Percentiles rank a stretch among this genome's conserved stretches.
Conservation (phyloP, 2,888 invertebrate species). For the Orthonevra nobilis region DNA sequence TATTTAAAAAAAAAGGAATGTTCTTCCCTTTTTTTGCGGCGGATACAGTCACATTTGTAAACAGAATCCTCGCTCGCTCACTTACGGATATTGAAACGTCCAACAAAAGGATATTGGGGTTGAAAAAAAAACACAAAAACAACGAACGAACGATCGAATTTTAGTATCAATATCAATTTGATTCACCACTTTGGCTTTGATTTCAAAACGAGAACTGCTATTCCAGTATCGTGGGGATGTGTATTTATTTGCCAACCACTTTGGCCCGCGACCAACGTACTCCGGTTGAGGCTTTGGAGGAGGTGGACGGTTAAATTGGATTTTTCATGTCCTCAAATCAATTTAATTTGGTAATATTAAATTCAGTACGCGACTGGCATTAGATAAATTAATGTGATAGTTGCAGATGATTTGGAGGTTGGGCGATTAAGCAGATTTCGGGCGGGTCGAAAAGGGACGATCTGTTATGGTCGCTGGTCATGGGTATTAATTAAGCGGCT, state of each 20-base stretch:
- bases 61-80: slow-evolving; percentile 27
- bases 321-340: slow-evolving; percentile 49
- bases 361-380: slow-evolving; percentile 8
- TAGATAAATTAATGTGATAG: slow-evolving; percentile 48
- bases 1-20: too few relatives aligned
- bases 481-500: slow-evolving; percentile 8
- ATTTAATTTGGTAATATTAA: slow-evolving; percentile 54
- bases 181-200: slow-evolving; percentile 20
- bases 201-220: slow-evolving; percentile 47
- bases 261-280: slow-evolving; percentile 31
- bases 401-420: slow-evolving; percentile 40
- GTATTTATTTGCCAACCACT: slow-evolving; percentile 55
- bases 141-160: slow-evolving; percentile 1
- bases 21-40: neutral
- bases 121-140: too few relatives aligned
- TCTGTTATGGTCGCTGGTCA: slow-evolving; percentile 13
- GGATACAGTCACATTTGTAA: slow-evolving; percentile 39
- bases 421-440: neutral
- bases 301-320: slow-evolving; percentile 40
- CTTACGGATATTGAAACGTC: slow-evolving; percentile 36
- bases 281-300: too few relatives aligned
- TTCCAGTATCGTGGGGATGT: slow-evolving; percentile 23
- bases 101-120: slow-evolving; percentile 23
- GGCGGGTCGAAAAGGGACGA: too few relatives aligned
- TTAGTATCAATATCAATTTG: slow-evolving; percentile 52